A percentile compares a stretch with the other conserved stretches of the same genome.
These are phyloP conservation scores for Orestias chungarensis DNA, from an alignment of 2,797 vertebrate genomes.

Conservation along the genomic window DNA sequence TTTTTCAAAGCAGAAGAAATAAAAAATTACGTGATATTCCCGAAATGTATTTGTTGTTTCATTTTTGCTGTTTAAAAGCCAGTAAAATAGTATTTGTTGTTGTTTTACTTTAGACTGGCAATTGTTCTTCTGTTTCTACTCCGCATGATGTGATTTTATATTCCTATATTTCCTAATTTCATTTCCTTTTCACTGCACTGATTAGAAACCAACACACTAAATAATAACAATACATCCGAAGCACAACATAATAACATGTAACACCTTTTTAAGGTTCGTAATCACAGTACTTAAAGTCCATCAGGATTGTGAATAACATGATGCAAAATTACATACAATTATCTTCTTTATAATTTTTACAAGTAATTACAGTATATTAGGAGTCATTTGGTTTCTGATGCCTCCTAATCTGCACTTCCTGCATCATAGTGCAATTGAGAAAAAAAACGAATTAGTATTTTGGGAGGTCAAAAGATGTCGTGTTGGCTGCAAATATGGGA, in stretches of 20 bases:
- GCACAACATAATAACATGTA: not conserved
- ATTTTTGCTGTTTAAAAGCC: not conserved
- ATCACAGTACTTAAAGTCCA: constrained; percentile 11
- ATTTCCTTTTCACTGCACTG: not conserved
- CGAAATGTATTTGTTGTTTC: not conserved
- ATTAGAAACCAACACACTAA: not conserved
- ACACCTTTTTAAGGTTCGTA: constrained; percentile 1
- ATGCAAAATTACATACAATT: constrained; percentile 29
- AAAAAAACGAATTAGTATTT: constrained; percentile 3
- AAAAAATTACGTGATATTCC: not conserved
- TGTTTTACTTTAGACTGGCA: not conserved
- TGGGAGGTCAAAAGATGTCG: constrained; percentile 7
- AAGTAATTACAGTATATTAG: constrained; percentile 25
- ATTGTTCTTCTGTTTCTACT: not conserved
- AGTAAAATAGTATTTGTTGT: not conserved
- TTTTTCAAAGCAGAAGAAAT: not conserved
- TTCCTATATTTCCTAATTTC: not conserved
- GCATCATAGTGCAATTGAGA: constrained; percentile 4
- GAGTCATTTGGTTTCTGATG: constrained; percentile 18
- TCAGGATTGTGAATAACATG: constrained; percentile 6
- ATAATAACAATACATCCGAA: not conserved
- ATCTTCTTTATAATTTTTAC: constrained; percentile 11
- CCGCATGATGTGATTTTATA: not conserved
- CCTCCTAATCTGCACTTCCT: constrained; percentile 14
- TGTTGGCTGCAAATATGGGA: not conserved